These are phyloP conservation scores for Hirudinaria manillensis DNA, from an alignment of 2,888 invertebrate species.

Conservation along the genomic window DNA sequence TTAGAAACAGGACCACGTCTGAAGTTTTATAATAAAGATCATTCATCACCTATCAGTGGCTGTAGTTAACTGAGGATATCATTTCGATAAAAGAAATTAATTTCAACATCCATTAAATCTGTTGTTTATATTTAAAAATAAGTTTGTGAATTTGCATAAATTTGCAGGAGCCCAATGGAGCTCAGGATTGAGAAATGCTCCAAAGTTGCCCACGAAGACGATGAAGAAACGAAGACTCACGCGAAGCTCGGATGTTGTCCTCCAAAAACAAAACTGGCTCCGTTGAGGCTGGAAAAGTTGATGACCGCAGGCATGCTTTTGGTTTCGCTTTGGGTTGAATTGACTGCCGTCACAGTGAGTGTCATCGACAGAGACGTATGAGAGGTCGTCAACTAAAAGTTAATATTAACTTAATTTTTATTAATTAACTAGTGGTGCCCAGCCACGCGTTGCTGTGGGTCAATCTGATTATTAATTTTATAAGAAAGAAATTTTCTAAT, in stretches of 20 bases:
- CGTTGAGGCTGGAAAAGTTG: slow-evolving; percentile 30
- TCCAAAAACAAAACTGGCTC: slow-evolving; percentile 34
- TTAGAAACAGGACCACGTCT: slow-evolving; percentile 37
- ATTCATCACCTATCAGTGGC: not conserved
- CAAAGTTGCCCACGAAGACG: no score
- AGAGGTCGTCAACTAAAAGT: slow-evolving; percentile 36
- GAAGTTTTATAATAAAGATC: not conserved
- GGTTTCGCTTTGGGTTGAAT: slow-evolving; percentile 28
- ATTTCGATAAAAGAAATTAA: no score
- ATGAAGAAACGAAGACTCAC: not conserved
- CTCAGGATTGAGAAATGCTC: no score
- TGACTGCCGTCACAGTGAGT: slow-evolving; percentile 27
- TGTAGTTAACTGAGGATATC: no score
- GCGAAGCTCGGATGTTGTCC: slow-evolving; percentile 37
- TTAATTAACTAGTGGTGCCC: no score
- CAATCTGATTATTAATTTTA: no score
- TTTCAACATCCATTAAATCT: no score
- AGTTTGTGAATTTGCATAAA: no score
- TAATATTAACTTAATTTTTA: not conserved
- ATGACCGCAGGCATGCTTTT: not conserved
- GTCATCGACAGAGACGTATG: slow-evolving; percentile 35
- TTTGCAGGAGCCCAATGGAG: no score
- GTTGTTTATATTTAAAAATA: no score
- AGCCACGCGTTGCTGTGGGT: no score
- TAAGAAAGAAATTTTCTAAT: no score